Conservation (phyloP, 1,140 invertebrate species). For the Hylyphantes graminicola region DNA sequence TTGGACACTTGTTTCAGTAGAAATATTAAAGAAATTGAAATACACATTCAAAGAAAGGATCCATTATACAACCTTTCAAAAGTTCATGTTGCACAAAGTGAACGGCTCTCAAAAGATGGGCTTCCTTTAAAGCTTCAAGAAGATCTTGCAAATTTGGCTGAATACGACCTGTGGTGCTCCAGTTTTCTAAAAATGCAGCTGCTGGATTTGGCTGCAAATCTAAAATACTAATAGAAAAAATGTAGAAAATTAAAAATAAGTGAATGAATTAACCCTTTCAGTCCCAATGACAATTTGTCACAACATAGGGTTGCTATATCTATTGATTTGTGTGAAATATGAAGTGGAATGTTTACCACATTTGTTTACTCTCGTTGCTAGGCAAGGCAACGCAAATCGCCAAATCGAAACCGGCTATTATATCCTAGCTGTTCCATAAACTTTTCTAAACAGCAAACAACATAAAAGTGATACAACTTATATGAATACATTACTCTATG, state of each 20-base stretch:
- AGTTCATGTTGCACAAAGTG: conserved; percentile 49
- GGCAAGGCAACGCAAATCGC: no score
- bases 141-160: conserved; percentile 60
- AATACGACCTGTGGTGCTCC: conserved; percentile 58
- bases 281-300: no score
- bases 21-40: neutral
- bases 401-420: no score
- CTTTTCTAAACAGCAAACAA: neutral
- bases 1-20: neutral
- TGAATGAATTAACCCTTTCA: no score
- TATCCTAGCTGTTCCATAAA: neutral
- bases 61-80: conserved; percentile 34
- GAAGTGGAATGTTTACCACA: no score
- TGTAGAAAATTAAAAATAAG: neutral
- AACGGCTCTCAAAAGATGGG: conserved; percentile 55
- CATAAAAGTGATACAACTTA: neutral
- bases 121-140: conserved; percentile 48
- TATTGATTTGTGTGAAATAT: no score
- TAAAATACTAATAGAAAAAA: conserved; percentile 16
- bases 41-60: neutral
- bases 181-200: conserved; percentile 61
- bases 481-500: conserved; percentile 32
- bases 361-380: no score
- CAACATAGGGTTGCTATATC: no score
- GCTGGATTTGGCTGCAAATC: conserved; percentile 55